phyloP scores from a whole-genome alignment of 1,140 invertebrate genomes.

The Bombus pascuorum region DNA sequence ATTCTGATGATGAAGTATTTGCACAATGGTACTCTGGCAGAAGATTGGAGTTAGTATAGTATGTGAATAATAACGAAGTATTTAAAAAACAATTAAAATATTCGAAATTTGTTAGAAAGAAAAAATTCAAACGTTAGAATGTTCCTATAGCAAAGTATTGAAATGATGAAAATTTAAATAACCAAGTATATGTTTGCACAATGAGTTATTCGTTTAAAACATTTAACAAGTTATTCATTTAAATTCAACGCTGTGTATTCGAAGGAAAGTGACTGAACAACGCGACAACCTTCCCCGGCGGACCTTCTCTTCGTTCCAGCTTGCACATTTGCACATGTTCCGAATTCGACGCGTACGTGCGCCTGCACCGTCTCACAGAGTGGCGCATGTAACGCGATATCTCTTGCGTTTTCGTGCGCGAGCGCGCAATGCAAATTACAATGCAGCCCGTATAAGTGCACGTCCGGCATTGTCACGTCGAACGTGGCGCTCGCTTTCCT shows the following conservation, averaged over 20 bases:
- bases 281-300: neutral
- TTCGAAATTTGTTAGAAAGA: too few relatives aligned
- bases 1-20: too few relatives aligned
- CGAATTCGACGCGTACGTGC: neutral
- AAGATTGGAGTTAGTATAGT: too few relatives aligned
- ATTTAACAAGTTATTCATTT: too few relatives aligned
- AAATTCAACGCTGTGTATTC: neutral
- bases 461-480: slow-evolving; percentile 36
- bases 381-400: slow-evolving; percentile 55
- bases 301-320: neutral
- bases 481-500: neutral
- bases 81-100: too few relatives aligned
- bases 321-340: slow-evolving; percentile 17
- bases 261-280: slow-evolving; percentile 15
- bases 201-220: too few relatives aligned
- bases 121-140: too few relatives aligned
- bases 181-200: neutral
- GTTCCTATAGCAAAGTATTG: too few relatives aligned
- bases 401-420: slow-evolving; percentile 49
- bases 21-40: too few relatives aligned
- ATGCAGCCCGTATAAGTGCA: slow-evolving; percentile 32
- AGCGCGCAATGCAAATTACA: slow-evolving; percentile 44
- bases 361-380: slow-evolving; percentile 2
- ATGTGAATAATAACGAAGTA: too few relatives aligned
- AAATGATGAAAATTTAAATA: neutral